Conservation (phyloP, 2,888 invertebrate species). For the Limenitis camilla region DNA sequence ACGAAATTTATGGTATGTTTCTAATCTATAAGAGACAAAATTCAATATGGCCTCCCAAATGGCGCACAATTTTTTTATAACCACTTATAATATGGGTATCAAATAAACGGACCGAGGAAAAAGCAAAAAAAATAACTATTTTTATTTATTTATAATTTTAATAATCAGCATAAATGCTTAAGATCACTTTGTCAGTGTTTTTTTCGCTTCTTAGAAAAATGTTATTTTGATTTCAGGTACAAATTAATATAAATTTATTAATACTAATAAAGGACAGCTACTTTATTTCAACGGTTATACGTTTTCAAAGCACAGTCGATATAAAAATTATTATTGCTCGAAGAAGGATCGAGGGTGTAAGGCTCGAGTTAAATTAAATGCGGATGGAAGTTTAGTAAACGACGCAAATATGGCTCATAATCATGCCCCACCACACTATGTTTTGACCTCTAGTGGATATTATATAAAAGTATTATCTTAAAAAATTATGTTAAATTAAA, state of each 20-base stretch:
- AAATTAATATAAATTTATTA: constrained; percentile 34
- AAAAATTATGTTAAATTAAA: neutral
- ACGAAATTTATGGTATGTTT: too few relatives aligned
- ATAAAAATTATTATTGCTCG: constrained; percentile 32
- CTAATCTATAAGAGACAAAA: too few relatives aligned
- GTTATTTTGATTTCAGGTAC: too few relatives aligned
- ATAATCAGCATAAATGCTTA: too few relatives aligned
- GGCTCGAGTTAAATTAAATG: constrained; percentile 28
- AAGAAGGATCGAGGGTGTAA: constrained; percentile 32
- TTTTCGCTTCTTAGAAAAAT: too few relatives aligned
- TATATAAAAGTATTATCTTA: neutral
- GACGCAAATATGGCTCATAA: constrained; percentile 22
- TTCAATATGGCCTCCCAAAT: too few relatives aligned
- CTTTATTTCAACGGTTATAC: constrained; percentile 32
- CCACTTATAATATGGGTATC: too few relatives aligned
- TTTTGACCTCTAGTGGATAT: neutral
- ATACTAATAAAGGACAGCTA: constrained; percentile 24
- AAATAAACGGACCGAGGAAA: too few relatives aligned
- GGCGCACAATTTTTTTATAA: too few relatives aligned
- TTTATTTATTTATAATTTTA: too few relatives aligned
- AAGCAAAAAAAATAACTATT: too few relatives aligned
- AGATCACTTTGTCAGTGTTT: too few relatives aligned
- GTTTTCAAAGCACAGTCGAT: constrained; percentile 27
- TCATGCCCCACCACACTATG: constrained; percentile 26
- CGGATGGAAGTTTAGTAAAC: constrained; percentile 20